phyloP scores from a whole-genome alignment of 2,888 invertebrate species.

The Catocala nupta region DNA sequence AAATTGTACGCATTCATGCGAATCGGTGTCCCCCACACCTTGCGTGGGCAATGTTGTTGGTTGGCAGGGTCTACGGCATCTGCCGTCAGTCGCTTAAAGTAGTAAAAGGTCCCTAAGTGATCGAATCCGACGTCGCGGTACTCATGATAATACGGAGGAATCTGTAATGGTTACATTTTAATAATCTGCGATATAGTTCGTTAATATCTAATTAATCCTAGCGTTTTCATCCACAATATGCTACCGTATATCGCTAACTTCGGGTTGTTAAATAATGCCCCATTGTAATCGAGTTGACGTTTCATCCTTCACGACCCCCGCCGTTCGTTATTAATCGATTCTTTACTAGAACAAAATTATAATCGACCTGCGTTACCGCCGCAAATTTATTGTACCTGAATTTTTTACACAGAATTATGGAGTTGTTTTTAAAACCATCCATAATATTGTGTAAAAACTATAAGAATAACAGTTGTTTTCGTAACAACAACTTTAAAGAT shows the following conservation, averaged over 20 bases:
- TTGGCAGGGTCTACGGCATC: too few relatives aligned
- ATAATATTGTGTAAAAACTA: not conserved
- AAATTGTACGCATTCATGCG: too few relatives aligned
- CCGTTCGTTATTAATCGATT: conserved; percentile 58
- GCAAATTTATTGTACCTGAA: not conserved
- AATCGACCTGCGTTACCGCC: conserved; percentile 8
- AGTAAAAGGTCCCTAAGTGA: too few relatives aligned
- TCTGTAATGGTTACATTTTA: too few relatives aligned
- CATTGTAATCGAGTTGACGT: conserved; percentile 62
- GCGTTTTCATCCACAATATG: not conserved
- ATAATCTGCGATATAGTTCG: too few relatives aligned
- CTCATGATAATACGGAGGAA: too few relatives aligned
- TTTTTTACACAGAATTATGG: conserved; percentile 21
- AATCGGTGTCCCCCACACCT: too few relatives aligned
- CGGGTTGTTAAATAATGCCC: conserved; percentile 58
- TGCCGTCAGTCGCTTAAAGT: too few relatives aligned
- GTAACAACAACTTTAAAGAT: too few relatives aligned
- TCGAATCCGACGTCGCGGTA: too few relatives aligned
- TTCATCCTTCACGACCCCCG: conserved; percentile 54
- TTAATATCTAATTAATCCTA: conserved; percentile 1
- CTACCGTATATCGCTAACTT: conserved; percentile 18
- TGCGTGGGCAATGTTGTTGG: too few relatives aligned
- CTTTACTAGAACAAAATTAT: conserved; percentile 24
- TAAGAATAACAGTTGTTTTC: too few relatives aligned
- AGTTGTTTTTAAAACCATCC: not conserved